Conservation (phyloP, 2,113 vertebrate genomes). For the Delphinus delphis region DNA sequence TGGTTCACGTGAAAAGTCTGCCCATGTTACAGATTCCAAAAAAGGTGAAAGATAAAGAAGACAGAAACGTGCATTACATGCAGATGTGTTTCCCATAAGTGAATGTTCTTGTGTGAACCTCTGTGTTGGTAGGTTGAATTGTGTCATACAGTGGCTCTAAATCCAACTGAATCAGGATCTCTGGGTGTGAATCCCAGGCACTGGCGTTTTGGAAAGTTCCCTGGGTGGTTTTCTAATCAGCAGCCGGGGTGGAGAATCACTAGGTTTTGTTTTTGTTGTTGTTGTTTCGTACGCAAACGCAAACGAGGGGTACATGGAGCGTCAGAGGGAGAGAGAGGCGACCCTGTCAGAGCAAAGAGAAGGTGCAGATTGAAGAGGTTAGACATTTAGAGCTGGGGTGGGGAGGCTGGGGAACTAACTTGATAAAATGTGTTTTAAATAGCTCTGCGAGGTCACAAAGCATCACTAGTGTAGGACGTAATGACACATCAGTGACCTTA, state of each 20-base stretch:
- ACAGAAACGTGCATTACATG: neutral
- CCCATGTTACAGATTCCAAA: neutral
- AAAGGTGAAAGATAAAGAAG: neutral
- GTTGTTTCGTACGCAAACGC: neutral
- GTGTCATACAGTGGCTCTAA: neutral
- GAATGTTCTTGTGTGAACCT: conserved; percentile 3
- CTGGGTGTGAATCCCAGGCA: neutral
- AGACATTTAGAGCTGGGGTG: neutral
- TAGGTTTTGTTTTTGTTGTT: neutral
- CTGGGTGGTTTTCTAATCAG: neutral
- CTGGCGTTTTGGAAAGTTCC: neutral
- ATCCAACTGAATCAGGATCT: conserved; percentile 17
- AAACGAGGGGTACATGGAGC: neutral
- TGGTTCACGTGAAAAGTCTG: neutral
- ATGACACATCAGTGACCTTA: neutral
- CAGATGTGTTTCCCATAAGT: neutral
- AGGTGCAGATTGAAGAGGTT: neutral
- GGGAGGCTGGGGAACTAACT: neutral
- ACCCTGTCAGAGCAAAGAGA: too few species aligned
- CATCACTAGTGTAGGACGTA: neutral
- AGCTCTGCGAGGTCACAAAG: neutral
- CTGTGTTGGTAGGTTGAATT: neutral
- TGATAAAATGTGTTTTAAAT: neutral
- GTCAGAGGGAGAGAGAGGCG: neutral
- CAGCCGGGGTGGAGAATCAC: neutral